Conservation (phyloP, 2,797 vertebrate species). For the Cetoscarus ocellatus region DNA sequence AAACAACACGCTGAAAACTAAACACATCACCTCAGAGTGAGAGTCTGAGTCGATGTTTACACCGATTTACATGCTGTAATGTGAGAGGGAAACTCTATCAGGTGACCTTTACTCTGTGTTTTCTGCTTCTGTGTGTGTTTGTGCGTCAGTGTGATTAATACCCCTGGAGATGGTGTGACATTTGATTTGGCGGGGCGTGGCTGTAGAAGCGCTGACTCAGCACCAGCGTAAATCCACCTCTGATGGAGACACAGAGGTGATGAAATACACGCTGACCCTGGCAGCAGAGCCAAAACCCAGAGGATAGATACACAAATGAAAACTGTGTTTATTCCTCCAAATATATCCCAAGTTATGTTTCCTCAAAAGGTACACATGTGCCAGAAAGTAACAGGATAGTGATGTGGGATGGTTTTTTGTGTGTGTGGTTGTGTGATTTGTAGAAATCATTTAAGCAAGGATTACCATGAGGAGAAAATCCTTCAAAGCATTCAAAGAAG, state of each 20-base stretch:
- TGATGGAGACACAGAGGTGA: slow-evolving; percentile 54
- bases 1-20: slow-evolving; percentile 13
- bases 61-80: neutral
- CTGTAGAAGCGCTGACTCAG: slow-evolving; percentile 67
- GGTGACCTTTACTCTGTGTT: slow-evolving; percentile 42
- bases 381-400: no score
- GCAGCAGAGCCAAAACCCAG: slow-evolving; percentile 4
- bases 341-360: no score
- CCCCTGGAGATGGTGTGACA: slow-evolving; percentile 74
- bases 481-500: no score
- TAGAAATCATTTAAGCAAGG: no score
- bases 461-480: no score
- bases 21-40: neutral
- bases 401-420: no score
- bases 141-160: slow-evolving; percentile 76
- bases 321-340: neutral
- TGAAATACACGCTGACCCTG: slow-evolving; percentile 56
- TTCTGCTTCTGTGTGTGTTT: slow-evolving; percentile 12
- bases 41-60: slow-evolving; percentile 8
- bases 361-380: no score
- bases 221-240: slow-evolving; percentile 77
- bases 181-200: slow-evolving; percentile 77
- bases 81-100: neutral
- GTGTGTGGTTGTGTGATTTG: no score
- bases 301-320: slow-evolving; percentile 13